Conservation (phyloP, 2,888 invertebrate genomes). For the Nipponacmea schrenckii region DNA sequence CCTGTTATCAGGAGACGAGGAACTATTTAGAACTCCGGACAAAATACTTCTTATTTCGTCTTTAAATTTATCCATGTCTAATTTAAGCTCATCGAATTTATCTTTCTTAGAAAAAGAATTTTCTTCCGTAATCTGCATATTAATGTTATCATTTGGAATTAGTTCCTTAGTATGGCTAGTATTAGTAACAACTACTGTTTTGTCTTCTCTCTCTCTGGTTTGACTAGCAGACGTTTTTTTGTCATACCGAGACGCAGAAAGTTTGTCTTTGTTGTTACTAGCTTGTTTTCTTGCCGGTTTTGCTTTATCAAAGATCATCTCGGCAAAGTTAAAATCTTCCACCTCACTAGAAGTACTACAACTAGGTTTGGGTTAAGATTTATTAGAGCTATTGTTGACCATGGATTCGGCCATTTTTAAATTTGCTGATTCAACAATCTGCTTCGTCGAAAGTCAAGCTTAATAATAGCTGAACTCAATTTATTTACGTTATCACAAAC, state of each 20-base stretch:
- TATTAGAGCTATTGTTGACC: background rate
- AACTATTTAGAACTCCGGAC: background rate
- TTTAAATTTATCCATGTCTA: background rate
- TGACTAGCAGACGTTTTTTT: constrained; percentile 1
- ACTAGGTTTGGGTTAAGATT: background rate
- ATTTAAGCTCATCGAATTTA: background rate
- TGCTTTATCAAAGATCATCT: background rate
- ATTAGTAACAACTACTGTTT: background rate
- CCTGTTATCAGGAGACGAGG: background rate
- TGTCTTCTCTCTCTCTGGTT: background rate
- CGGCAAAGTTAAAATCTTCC: constrained; percentile 3
- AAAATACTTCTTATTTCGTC: background rate
- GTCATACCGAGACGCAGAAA: background rate
- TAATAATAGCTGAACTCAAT: background rate
- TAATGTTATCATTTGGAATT: background rate
- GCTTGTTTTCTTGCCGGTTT: background rate
- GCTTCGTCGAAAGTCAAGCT: no score
- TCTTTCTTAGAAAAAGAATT: background rate
- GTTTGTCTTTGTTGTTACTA: background rate
- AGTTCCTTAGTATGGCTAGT: background rate
- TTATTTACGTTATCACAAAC: constrained; percentile 8
- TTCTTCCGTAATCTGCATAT: background rate
- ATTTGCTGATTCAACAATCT: no score
- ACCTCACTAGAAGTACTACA: background rate
- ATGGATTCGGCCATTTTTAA: background rate